Base-by-base conservation (phyloP, 2,888 invertebrate species). In the Acleris literana region DNA sequence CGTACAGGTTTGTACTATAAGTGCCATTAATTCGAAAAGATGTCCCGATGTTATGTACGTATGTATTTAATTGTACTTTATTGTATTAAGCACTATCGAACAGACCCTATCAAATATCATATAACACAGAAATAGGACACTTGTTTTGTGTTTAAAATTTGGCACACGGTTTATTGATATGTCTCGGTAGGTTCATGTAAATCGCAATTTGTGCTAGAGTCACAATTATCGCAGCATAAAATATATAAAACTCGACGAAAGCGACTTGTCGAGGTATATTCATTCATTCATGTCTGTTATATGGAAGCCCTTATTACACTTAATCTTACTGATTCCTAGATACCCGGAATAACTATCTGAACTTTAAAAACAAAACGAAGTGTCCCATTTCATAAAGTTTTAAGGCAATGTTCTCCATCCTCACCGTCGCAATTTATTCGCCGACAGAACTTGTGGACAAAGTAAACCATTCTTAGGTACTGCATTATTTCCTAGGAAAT, bases 131-230 rank as follows among this genome's bases (percentile, higher is more conserved):
- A 85, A 87, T 85, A 84, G 84, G 86, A 84, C 83, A 78, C 68
- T 79, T 80, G 76, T 76, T 71, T 73, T 72, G 74, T 59, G 61
- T 75, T 74, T 68, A 75, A 76, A 72, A 80, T 86, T 89, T 88
- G 89, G 89, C 89, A 89, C 89, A 86, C 77, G 75, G 75, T 82
- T 76, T n/a, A 76, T 75, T 86, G 86, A 86, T 88, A 87, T 87
- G 86, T 86, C 77, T 82, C 68, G 72, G 70, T 72, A 71, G 62
- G 73, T 69, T 74, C 66, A 70, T 57, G 46, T 25, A 57, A 46
- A 29, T 22, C 11, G 22, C 44, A 46, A 44, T 22, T 59, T 18
- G 49, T 49, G 29, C 58, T 49, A 16, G 18, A 49, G 17, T 9
- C 46, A 29, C n/a, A n/a, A 25, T 25, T 46, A 3, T 43, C 25